phyloP scores from a whole-genome alignment of 2,113 vertebrate species.

The Platichthys stellatus region DNA sequence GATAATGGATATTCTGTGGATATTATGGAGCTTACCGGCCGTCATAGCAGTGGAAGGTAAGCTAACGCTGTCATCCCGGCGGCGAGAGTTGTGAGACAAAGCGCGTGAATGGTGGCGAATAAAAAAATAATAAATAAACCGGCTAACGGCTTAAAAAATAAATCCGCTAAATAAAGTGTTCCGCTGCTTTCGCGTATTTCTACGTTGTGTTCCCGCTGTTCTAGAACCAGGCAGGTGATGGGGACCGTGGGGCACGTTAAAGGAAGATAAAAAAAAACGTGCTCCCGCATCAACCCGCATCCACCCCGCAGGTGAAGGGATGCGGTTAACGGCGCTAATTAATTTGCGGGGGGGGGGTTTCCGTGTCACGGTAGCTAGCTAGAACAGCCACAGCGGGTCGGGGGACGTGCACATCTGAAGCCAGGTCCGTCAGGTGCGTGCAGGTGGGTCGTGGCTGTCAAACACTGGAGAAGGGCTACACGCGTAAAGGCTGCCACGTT shows the following conservation, averaged over 20 bases:
- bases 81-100: constrained; percentile 66
- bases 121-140: background rate
- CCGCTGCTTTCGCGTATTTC: no score
- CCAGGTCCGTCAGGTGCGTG: background rate
- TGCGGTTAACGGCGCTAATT: constrained; percentile 12
- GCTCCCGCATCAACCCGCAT: constrained; percentile 32
- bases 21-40: constrained; percentile 85
- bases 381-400: background rate
- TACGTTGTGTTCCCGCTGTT: no score
- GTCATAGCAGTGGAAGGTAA: constrained; percentile 86
- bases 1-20: constrained; percentile 87
- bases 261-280: constrained; percentile 3
- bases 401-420: no score
- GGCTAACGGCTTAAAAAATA: background rate
- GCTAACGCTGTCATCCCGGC: constrained; percentile 41
- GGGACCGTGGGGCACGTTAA: constrained; percentile 6
- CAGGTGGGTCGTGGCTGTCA: background rate
- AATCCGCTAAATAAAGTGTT: background rate
- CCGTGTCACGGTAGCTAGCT: background rate
- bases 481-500: no score
- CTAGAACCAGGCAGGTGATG: background rate
- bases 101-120: constrained; percentile 29
- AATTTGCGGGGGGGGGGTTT: background rate
- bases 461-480: background rate
- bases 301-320: constrained; percentile 52